Percentiles rank a stretch among this genome's conserved stretches.
Conservation (phyloP, 2,797 vertebrate species). For the Anguilla marmorata region DNA sequence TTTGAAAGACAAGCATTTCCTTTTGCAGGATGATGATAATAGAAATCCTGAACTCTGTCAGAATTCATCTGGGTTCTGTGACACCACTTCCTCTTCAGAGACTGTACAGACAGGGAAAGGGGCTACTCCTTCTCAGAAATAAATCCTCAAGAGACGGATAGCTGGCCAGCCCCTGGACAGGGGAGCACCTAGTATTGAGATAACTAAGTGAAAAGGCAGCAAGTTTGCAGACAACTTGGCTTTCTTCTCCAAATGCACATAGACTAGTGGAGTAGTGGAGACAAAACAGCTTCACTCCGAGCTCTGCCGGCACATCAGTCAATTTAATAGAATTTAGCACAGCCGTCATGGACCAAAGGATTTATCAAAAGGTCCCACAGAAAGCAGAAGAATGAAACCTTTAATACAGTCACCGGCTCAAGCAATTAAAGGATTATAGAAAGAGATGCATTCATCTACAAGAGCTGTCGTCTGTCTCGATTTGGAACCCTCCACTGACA, state of each 20-base stretch:
- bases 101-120: background rate
- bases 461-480: background rate
- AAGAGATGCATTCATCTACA: slow-evolving; percentile 14
- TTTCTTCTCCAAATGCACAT: background rate
- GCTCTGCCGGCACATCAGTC: background rate
- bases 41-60: slow-evolving; percentile 18
- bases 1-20: slow-evolving; percentile 6
- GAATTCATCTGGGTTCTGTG: slow-evolving; percentile 15
- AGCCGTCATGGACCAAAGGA: slow-evolving; percentile 9
- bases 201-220: slow-evolving; percentile 8
- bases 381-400: slow-evolving; percentile 20
- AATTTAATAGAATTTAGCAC: slow-evolving; percentile 22
- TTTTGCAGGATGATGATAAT: slow-evolving; percentile 18
- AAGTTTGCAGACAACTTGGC: background rate
- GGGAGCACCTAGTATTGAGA: background rate
- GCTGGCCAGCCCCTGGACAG: background rate
- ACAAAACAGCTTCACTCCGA: slow-evolving; percentile 15
- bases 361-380: slow-evolving; percentile 14
- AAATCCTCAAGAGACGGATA: background rate
- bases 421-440: slow-evolving; percentile 25
- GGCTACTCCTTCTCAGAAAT: slow-evolving; percentile 15
- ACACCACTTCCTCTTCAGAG: slow-evolving; percentile 13
- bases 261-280: background rate
- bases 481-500: slow-evolving; percentile 14
- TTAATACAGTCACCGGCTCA: slow-evolving; percentile 22